phyloP scores from a whole-genome alignment of 2,888 invertebrate genomes.

The Ditula angustiorana region DNA sequence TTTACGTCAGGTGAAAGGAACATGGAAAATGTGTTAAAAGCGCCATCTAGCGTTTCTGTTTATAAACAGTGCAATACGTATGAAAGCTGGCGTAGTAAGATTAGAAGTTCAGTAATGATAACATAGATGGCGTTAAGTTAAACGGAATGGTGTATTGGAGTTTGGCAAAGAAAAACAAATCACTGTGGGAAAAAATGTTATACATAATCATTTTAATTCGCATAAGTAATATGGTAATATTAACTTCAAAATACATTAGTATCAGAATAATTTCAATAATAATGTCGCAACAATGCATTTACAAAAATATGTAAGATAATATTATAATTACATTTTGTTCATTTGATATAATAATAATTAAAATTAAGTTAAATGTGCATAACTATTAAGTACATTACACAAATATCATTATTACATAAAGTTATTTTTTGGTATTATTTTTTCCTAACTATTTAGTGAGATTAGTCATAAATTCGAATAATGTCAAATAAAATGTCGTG shows the following conservation, averaged over 20 bases:
- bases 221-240: neutral
- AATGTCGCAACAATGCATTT: slow-evolving; percentile 57
- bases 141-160: no score
- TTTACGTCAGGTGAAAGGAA: no score
- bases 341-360: slow-evolving; percentile 3
- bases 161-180: neutral
- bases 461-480: slow-evolving; percentile 17
- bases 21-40: neutral
- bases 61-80: neutral
- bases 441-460: slow-evolving; percentile 11
- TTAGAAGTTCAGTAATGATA: neutral
- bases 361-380: slow-evolving; percentile 6
- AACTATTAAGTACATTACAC: slow-evolving; percentile 22
- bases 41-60: neutral
- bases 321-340: slow-evolving; percentile 12
- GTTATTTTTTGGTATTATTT: slow-evolving; percentile 22
- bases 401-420: neutral
- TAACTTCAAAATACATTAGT: slow-evolving; percentile 45
- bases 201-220: neutral
- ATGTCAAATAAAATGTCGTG: neutral
- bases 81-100: neutral
- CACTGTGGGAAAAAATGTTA: no score
- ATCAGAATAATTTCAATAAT: slow-evolving; percentile 53
- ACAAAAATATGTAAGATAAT: slow-evolving; percentile 54
- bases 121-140: neutral